phyloP scores from a whole-genome alignment of 2,797 vertebrate species.

The Pseudocheirus occidentalis region DNA sequence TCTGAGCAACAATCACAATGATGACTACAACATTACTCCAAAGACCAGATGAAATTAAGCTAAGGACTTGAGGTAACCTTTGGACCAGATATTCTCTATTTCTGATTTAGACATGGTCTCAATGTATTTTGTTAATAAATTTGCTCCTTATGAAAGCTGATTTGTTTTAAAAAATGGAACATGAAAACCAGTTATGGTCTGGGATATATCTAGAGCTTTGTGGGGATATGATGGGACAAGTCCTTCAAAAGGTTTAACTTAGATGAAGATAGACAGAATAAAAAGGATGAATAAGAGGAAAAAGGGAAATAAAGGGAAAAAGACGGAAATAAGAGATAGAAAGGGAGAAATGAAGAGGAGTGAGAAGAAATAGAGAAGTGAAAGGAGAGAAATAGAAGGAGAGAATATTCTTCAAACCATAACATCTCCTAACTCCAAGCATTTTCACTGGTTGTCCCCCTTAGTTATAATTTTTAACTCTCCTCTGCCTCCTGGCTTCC shows the following conservation, averaged over 20 bases:
- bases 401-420: not conserved
- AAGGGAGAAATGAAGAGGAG: not conserved
- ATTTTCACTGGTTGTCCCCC: too few relatives aligned
- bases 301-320: conserved; percentile 36
- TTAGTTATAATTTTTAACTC: too few relatives aligned
- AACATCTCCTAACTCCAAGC: too few relatives aligned
- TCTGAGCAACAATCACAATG: not conserved
- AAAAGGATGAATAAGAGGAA: conserved; percentile 11
- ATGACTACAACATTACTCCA: not conserved
- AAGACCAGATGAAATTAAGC: not conserved
- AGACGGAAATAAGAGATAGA: not conserved
- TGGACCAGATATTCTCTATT: not conserved
- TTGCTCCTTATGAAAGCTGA: not conserved
- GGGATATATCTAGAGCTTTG: not conserved
- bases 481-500: too few relatives aligned
- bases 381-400: not conserved
- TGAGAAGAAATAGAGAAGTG: not conserved
- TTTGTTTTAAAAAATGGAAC: not conserved
- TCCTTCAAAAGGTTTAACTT: conserved; percentile 25
- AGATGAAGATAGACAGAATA: conserved; percentile 15
- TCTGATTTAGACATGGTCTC: not conserved
- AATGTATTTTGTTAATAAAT: not conserved
- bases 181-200: not conserved
- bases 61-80: not conserved
- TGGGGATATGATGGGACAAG: not conserved